phyloP scores from a whole-genome alignment of 2,797 vertebrate species.

The Amniataba percoides region DNA sequence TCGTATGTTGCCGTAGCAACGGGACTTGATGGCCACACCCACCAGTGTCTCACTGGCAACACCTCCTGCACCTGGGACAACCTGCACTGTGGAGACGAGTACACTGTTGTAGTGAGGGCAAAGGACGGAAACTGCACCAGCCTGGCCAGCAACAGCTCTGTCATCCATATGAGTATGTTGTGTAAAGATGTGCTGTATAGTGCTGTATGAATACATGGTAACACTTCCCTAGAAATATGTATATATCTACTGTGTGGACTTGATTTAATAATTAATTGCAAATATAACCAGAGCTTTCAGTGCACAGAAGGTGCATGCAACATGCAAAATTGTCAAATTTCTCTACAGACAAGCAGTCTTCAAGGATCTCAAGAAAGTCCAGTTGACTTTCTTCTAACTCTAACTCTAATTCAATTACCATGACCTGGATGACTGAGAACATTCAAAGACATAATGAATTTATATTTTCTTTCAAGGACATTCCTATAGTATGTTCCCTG shows the following conservation, averaged over 20 bases:
- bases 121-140: conserved; percentile 74
- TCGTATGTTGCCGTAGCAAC: conserved; percentile 69
- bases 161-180: conserved; percentile 72
- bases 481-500: not conserved
- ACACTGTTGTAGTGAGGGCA: conserved; percentile 76
- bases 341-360: too few relatives aligned
- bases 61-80: conserved; percentile 75
- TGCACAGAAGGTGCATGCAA: too few relatives aligned
- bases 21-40: conserved; percentile 65
- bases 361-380: too few relatives aligned
- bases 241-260: too few relatives aligned
- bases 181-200: not conserved
- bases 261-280: too few relatives aligned
- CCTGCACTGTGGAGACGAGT: conserved; percentile 80
- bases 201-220: not conserved
- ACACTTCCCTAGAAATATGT: too few relatives aligned
- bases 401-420: too few relatives aligned
- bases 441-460: too few relatives aligned
- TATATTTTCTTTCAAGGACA: not conserved
- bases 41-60: conserved; percentile 65
- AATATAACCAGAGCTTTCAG: too few relatives aligned
- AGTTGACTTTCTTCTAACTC: too few relatives aligned
- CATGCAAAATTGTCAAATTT: too few relatives aligned
- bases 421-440: too few relatives aligned
- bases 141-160: conserved; percentile 66